A percentile compares a stretch with the other conserved stretches of the same genome.
Evolutionary conservation across 1,140 invertebrate genomes (phyloP).

Genomic region (Apocrypta bakeri): DNA sequence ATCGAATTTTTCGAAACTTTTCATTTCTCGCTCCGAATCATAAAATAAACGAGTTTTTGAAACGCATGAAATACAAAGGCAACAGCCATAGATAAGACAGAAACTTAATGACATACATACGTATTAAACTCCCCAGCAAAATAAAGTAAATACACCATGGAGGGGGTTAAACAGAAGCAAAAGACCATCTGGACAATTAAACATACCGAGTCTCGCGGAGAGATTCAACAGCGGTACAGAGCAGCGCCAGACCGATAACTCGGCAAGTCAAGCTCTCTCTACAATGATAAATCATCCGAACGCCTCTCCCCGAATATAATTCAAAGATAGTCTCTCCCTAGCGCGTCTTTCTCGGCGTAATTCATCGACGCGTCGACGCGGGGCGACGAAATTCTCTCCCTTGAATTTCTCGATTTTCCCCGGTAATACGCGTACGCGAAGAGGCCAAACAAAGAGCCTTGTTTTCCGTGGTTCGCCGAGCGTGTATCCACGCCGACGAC

Average conservation of each 20-base stretch:
- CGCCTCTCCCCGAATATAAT: too few species aligned
- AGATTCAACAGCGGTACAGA: not conserved
- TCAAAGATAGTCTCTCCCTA: not conserved
- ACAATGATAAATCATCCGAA: conserved; percentile 40
- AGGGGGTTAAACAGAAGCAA: not conserved
- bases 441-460: conserved; percentile 33
- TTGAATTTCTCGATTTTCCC: conserved; percentile 24
- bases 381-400: not conserved
- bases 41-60: not conserved
- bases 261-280: not conserved
- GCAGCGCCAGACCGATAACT: not conserved
- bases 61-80: not conserved
- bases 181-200: conserved; percentile 32
- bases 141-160: not conserved
- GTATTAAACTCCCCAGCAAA: too few species aligned
- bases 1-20: not conserved
- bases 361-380: conserved; percentile 36
- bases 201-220: not conserved
- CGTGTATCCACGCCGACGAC: not conserved
- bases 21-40: not conserved
- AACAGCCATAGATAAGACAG: not conserved
- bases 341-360: not conserved
- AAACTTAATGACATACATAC: too few species aligned
- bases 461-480: conserved; percentile 29
- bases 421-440: conserved; percentile 20